These are phyloP conservation scores for Tinamus major DNA, from an alignment of 2,797 vertebrate genomes.

Conservation along the genomic window DNA sequence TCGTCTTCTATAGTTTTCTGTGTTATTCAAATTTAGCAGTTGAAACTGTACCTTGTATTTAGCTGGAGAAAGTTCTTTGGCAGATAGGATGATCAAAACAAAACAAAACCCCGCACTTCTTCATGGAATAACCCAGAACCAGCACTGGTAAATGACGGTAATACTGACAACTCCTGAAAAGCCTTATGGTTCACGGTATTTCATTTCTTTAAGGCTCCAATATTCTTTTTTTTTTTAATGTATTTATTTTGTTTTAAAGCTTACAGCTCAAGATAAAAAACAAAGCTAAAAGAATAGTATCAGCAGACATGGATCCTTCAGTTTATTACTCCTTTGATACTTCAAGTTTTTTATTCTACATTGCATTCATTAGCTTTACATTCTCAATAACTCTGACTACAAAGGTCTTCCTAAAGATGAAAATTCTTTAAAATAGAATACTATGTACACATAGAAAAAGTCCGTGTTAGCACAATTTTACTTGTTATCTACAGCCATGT, in stretches of 20 bases:
- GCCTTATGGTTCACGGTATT: not conserved
- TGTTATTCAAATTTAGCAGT: not conserved
- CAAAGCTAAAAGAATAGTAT: not conserved
- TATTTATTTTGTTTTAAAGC: not conserved
- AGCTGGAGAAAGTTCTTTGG: not conserved
- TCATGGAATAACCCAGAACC: not conserved
- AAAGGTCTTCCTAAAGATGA: not conserved
- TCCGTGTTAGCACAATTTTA: not conserved
- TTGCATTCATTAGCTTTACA: not conserved
- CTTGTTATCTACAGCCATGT: not conserved
- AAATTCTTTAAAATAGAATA: not conserved
- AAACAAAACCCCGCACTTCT: not conserved
- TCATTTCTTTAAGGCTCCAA: not conserved
- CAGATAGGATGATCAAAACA: not conserved
- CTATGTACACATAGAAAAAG: not conserved
- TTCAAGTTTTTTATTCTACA: not conserved
- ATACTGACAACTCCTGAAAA: not conserved
- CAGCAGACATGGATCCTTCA: not conserved
- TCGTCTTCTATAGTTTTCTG: not conserved
- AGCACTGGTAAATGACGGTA: not conserved
- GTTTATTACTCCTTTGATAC: not conserved
- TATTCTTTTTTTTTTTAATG: not conserved
- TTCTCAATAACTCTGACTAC: not conserved
- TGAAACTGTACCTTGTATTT: not conserved
- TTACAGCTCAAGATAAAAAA: not conserved